phyloP scores from a whole-genome alignment of 1,140 invertebrate genomes.

The Liolophura sinensis region DNA sequence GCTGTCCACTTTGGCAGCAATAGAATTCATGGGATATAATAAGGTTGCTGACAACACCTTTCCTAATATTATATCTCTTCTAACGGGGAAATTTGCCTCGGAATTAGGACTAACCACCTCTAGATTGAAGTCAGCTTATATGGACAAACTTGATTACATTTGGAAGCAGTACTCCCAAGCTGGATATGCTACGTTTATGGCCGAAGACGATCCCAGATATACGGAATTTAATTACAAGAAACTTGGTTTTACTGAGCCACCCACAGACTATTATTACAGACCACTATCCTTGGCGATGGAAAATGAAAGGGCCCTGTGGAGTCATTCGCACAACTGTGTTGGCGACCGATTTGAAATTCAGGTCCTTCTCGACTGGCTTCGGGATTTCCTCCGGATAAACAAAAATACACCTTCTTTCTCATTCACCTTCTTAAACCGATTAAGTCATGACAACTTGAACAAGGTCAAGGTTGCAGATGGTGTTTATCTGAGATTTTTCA shows the following conservation, averaged over 20 bases:
- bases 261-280: constrained; percentile 55
- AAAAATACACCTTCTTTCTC: constrained; percentile 19
- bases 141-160: not conserved
- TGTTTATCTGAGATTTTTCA: not conserved
- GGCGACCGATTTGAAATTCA: constrained; percentile 9
- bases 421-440: constrained; percentile 33
- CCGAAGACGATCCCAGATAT: not conserved
- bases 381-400: no score
- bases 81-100: constrained; percentile 11
- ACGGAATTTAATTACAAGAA: not conserved
- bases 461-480: constrained; percentile 6
- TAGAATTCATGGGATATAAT: constrained; percentile 26
- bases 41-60: constrained; percentile 32
- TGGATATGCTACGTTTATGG: constrained; percentile 3
- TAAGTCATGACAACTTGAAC: constrained; percentile 45
- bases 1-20: constrained; percentile 17
- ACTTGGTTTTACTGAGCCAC: constrained; percentile 14
- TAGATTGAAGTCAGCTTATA: not conserved
- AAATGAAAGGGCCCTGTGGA: not conserved
- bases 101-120: not conserved
- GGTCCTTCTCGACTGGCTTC: constrained; percentile 6
- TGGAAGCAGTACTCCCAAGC: not conserved
- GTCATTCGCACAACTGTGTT: constrained; percentile 14
- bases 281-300: constrained; percentile 31
- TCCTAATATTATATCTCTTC: constrained; percentile 27